These are phyloP conservation scores for Drosophila grimshawi DNA, from an alignment of 1,140 invertebrate species.

Conservation along the genomic window DNA sequence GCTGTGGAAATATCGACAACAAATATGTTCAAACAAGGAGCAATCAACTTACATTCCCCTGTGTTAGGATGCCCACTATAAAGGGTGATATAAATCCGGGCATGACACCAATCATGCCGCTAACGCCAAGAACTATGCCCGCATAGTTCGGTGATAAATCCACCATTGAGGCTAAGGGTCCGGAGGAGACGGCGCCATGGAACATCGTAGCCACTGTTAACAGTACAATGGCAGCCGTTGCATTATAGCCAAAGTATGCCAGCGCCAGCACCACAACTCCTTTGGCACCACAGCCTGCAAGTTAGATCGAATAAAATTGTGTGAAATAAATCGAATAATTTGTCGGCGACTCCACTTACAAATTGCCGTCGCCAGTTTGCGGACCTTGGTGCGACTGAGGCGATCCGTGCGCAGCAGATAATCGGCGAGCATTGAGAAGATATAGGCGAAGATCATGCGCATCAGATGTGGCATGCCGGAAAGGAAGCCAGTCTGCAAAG, in stretches of 20 bases:
- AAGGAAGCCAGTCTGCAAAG: slow-evolving; percentile 87
- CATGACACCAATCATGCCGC: slow-evolving; percentile 85
- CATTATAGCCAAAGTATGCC: slow-evolving; percentile 88
- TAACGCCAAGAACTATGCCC: slow-evolving; percentile 87
- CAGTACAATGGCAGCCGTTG: slow-evolving; percentile 86
- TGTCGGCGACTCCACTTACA: slow-evolving; percentile 84
- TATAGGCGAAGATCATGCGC: slow-evolving; percentile 87
- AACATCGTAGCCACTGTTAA: slow-evolving; percentile 87
- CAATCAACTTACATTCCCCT: slow-evolving; percentile 86
- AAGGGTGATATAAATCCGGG: slow-evolving; percentile 87
- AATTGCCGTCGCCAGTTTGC: slow-evolving; percentile 87
- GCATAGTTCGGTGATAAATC: slow-evolving; percentile 90
- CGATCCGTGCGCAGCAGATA: slow-evolving; percentile 86
- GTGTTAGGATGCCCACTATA: slow-evolving; percentile 87
- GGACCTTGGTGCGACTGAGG: slow-evolving; percentile 87
- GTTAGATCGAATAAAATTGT: too few relatives aligned
- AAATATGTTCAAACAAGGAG: too few relatives aligned
- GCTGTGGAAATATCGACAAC: too few relatives aligned
- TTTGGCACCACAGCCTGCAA: slow-evolving; percentile 85
- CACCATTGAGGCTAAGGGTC: slow-evolving; percentile 87
- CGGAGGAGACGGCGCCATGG: slow-evolving; percentile 88
- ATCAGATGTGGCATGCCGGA: slow-evolving; percentile 89
- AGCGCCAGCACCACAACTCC: slow-evolving; percentile 86
- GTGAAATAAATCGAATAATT: too few relatives aligned
- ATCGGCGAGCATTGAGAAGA: slow-evolving; percentile 87